These are phyloP conservation scores for Galago senegalensis DNA, from an alignment of 2,797 vertebrate genomes.

Conservation along the genomic window DNA sequence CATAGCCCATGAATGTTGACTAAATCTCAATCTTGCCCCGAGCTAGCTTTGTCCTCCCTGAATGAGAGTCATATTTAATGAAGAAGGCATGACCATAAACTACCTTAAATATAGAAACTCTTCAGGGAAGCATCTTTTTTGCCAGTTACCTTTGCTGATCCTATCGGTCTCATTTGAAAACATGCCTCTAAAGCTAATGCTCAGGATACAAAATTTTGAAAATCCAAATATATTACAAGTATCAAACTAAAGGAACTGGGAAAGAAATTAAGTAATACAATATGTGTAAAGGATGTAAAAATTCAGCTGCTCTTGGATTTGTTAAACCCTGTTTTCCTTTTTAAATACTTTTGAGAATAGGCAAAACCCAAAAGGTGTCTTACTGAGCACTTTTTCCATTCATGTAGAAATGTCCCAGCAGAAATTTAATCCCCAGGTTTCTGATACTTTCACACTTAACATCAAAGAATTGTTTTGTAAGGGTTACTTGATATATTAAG, in stretches of 20 bases:
- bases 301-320: slow-evolving; percentile 71
- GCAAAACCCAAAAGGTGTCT: slow-evolving; percentile 77
- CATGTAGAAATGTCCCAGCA: slow-evolving; percentile 72
- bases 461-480: slow-evolving; percentile 83
- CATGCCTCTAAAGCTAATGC: slow-evolving; percentile 54
- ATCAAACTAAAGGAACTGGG: slow-evolving; percentile 69
- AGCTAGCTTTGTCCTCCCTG: background rate
- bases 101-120: slow-evolving; percentile 41
- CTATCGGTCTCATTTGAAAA: background rate
- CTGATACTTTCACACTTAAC: slow-evolving; percentile 83
- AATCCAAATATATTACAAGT: slow-evolving; percentile 67
- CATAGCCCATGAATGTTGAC: background rate
- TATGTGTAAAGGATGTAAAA: slow-evolving; percentile 69
- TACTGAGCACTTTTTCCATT: slow-evolving; percentile 78
- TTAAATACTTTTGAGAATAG: slow-evolving; percentile 72
- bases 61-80: background rate
- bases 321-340: slow-evolving; percentile 80
- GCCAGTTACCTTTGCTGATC: background rate
- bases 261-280: slow-evolving; percentile 81
- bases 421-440: slow-evolving; percentile 81
- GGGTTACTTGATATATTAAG: slow-evolving; percentile 84
- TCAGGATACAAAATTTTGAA: slow-evolving; percentile 61
- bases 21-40: background rate
- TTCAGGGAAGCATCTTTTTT: background rate
- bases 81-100: background rate